Evolutionary conservation across 2,113 vertebrate species (phyloP), one percentile per base, ranked within the genome.

Genomic region (Puntigrus tetrazona): DNA sequence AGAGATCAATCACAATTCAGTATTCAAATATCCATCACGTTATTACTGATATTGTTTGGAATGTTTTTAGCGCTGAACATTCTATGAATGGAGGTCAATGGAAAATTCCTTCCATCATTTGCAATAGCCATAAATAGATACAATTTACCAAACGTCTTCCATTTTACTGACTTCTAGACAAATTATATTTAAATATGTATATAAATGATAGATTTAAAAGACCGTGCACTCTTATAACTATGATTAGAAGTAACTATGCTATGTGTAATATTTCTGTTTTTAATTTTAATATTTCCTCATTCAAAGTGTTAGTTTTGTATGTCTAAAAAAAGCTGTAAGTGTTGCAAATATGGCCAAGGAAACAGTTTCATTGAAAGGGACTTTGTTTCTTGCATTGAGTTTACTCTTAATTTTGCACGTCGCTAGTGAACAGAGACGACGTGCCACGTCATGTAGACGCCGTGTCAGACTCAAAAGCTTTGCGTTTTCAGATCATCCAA

Each of bases 401-500:
- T 25, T 25, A 7, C 38, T 3, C 69, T 25, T 41, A 41, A 25
- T 41, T 25, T 25, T 3, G 5, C 9, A 41, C 36, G 13, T 69
- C 41, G 36, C n/a, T 41, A 72, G 38, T 41, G 69, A 69, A 69
- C 20, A 38, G 34, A 69, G 34, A 38, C 10, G 31, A 69, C 8
- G 63, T 65, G 27, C 16, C 16, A 47, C 6, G 31, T 36, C 31
- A 4, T 69, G 18, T 69, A 36, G 65, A 36, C 63, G 9, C 31
- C 0, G 7, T 36, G 18, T 36, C 65, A 5, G 31, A 7, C 22
- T 38, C 22, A 73, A 27, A 73, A 45, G 22, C 70, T 16, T 47
- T 69, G 16, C 1, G 7, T 50, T 75, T 84, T 13, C 82, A 99
- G 98, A 99, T 99, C 78, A 97, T 99, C 90, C 96, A 96, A 87